Evolutionary conservation across 2,797 vertebrate species (phyloP).

Genomic region (Antennarius maculatus): DNA sequence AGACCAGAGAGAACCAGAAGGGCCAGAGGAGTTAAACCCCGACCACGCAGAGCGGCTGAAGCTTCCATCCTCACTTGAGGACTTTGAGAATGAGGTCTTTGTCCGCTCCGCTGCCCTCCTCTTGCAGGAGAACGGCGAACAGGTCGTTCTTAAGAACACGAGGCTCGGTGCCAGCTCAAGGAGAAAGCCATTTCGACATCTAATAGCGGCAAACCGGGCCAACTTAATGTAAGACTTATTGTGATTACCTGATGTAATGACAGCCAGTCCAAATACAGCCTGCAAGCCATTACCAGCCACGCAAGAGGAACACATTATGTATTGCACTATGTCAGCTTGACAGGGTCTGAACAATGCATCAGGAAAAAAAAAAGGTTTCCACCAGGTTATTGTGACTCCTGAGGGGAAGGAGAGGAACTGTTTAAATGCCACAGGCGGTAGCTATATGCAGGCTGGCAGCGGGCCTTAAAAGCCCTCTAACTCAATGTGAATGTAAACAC

Average conservation of each 20-base stretch:
- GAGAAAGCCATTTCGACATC: conserved; percentile 69
- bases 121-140: conserved; percentile 35
- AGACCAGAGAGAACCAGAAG: conserved; percentile 1
- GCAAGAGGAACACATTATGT: conserved; percentile 70
- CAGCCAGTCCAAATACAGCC: conserved; percentile 80
- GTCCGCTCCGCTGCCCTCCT: conserved; percentile 43
- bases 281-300: conserved; percentile 75
- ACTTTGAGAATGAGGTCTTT: conserved; percentile 63
- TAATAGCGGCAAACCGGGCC: conserved; percentile 67
- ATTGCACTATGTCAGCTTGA: conserved; percentile 53
- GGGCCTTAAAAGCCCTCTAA: conserved; percentile 26
- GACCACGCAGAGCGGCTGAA: neutral
- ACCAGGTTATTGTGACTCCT: conserved; percentile 47
- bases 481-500: conserved; percentile 39
- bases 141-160: conserved; percentile 53
- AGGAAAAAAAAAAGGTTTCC: conserved; percentile 49
- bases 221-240: conserved; percentile 73
- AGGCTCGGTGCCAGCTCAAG: conserved; percentile 55
- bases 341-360: conserved; percentile 58
- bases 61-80: conserved; percentile 17
- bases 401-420: conserved; percentile 43
- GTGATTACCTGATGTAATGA: conserved; percentile 82
- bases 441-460: conserved; percentile 55
- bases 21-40: conserved; percentile 16
- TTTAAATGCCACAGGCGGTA: conserved; percentile 39